Evolutionary conservation across 2,797 vertebrate genomes (phyloP).

Genomic region (Characodon lateralis): DNA sequence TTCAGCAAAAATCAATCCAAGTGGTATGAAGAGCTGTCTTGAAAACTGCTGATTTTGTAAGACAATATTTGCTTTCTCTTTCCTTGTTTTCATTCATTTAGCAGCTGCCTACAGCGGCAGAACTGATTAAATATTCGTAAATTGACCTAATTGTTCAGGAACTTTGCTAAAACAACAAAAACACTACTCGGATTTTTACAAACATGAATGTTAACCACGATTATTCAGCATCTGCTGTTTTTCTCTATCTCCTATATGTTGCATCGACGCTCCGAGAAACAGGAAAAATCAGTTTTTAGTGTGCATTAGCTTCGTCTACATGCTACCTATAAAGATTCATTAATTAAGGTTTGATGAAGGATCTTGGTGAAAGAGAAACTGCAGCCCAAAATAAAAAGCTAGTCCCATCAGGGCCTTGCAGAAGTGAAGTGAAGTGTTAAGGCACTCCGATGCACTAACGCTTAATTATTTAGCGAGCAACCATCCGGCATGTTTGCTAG

Average conservation of each 20-base stretch:
- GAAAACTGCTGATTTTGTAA: not conserved
- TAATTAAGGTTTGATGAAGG: conserved; percentile 11
- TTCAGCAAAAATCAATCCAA: not conserved
- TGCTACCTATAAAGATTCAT: conserved; percentile 10
- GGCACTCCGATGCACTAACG: conserved; percentile 48
- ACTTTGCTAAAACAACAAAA: conserved; percentile 18
- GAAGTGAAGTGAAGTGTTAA: conserved; percentile 65
- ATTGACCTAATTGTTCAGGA: conserved; percentile 45
- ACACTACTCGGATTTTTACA: not conserved
- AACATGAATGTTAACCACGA: not conserved
- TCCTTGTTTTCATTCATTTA: not conserved
- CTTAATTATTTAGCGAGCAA: conserved; percentile 69
- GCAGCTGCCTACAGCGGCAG: conserved; percentile 3
- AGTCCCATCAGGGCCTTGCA: conserved; percentile 21
- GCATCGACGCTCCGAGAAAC: not conserved
- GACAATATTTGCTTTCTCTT: conserved; percentile 11
- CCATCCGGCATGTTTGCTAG: conserved; percentile 46
- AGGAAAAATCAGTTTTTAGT: not conserved
- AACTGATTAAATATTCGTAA: conserved; percentile 44
- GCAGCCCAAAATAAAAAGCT: conserved; percentile 38
- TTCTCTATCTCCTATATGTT: not conserved
- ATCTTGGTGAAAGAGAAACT: conserved; percentile 28
- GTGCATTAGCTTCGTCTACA: not conserved
- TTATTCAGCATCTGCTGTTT: not conserved
- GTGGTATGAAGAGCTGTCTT: not conserved